Base-by-base conservation (phyloP, 2,797 vertebrate species). In the Geotrypetes seraphini region DNA sequence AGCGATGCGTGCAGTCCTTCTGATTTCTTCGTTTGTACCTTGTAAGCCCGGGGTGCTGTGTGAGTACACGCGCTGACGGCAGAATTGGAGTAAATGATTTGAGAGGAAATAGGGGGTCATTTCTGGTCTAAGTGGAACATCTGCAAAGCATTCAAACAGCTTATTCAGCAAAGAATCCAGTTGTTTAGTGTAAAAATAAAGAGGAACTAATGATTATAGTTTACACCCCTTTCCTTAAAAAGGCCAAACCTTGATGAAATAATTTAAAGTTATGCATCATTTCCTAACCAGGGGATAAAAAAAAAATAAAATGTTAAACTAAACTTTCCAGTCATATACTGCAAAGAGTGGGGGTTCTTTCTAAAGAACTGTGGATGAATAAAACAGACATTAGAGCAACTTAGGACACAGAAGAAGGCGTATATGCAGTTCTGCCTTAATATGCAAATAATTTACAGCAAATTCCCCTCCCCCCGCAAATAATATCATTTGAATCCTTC, bases 341-440 rank as follows among this genome's bases (percentile, higher is more conserved):
- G 74, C 66, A 63, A 73, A 68, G 69, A 67, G 75, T 71, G 74
- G 67, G 70, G 72, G n/a, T 70, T 65, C 49, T 66, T 59, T 69
- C 60, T 71, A 75, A 73, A 71, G 73, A 73, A 50, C 44, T n/a
- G n/a, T 63, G 78, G 76, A 67, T 75, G 73, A 84, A 81, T 81
- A 79, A 70, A 79, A 74, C 52, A 45, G 31, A 52, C 68, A 65
- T 40, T 69, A 69, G 48, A 73, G 60, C 47, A 66, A 66, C 49
- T 57, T 41, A 47, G 71, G 65, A 50, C 57, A 31, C 53, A 51
- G 54, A 53, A 71, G 28, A 38, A 28, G 31, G 46, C 32, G 38
- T 36, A 13, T 5, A 71, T 60, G 46, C 43, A 53, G 57, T 62
- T 69, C 58, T 56, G 37, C 50, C 58, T 67, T 50, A 54, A 68